These are phyloP conservation scores for Polyommatus icarus DNA, from an alignment of 2,888 invertebrate genomes.

Conservation along the genomic window DNA sequence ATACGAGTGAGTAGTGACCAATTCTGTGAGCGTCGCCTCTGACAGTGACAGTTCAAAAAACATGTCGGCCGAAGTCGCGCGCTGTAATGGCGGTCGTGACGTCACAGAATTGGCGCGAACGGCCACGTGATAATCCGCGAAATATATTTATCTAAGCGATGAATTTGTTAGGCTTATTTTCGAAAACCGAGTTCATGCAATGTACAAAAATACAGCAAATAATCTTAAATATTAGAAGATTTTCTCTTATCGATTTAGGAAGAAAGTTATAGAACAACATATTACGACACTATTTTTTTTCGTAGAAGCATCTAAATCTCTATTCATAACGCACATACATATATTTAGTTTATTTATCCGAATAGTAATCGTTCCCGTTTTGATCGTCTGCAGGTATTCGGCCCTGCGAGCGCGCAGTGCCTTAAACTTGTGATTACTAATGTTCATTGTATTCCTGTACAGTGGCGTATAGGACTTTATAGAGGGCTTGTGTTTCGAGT, in stretches of 20 bases:
- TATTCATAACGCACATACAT: constrained; percentile 70
- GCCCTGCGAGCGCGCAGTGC: background rate
- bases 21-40: constrained; percentile 43
- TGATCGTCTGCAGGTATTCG: constrained; percentile 35
- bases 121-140: constrained; percentile 26
- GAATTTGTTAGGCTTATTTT: constrained; percentile 33
- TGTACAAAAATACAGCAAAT: constrained; percentile 72
- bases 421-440: background rate
- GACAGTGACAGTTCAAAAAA: constrained; percentile 38
- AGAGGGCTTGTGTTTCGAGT: background rate
- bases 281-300: constrained; percentile 58
- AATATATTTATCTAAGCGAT: constrained; percentile 36
- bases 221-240: constrained; percentile 53
- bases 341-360: constrained; percentile 52
- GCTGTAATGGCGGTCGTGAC: constrained; percentile 34
- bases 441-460: too few relatives aligned
- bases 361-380: constrained; percentile 41
- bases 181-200: constrained; percentile 41
- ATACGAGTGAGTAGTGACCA: constrained; percentile 43
- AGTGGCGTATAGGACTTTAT: background rate
- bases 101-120: constrained; percentile 41
- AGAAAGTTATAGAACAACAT: constrained; percentile 56
- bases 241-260: constrained; percentile 49
- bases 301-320: constrained; percentile 71
- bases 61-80: constrained; percentile 35